phyloP scores from a whole-genome alignment of 64 coral and sea anemone species.

The Dendronephthya gigantea region DNA sequence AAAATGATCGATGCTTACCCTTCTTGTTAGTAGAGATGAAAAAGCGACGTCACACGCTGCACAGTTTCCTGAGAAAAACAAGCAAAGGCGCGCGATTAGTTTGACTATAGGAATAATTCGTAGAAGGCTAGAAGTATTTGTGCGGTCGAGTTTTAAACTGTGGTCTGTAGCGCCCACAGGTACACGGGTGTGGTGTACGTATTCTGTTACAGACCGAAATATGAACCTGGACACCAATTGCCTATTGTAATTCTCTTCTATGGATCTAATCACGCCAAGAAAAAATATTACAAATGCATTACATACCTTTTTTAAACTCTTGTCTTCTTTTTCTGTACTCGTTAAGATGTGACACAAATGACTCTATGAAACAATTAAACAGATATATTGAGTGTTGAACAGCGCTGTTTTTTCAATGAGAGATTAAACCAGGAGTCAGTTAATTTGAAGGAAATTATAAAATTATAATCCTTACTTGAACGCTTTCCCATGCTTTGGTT shows the following conservation, averaged over 20 bases:
- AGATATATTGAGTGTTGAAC: background rate
- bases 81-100: no score
- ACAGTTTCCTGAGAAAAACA: background rate
- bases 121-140: no score
- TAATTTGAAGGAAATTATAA: no score
- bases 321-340: background rate
- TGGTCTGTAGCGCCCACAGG: no score
- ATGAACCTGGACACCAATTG: no score
- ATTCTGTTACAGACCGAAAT: no score
- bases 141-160: no score
- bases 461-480: background rate
- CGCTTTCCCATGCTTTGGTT: background rate
- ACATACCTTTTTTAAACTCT: constrained; percentile 11
- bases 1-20: background rate
- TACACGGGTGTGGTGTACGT: no score
- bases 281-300: background rate
- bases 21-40: background rate
- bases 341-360: background rate
- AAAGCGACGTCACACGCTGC: background rate
- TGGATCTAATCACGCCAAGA: background rate
- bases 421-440: no score
- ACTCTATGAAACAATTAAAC: background rate
- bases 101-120: no score
- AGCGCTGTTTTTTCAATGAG: background rate
- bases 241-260: no score